phyloP scores from a whole-genome alignment of 2,113 vertebrate species.

The Trogon surrucura region DNA sequence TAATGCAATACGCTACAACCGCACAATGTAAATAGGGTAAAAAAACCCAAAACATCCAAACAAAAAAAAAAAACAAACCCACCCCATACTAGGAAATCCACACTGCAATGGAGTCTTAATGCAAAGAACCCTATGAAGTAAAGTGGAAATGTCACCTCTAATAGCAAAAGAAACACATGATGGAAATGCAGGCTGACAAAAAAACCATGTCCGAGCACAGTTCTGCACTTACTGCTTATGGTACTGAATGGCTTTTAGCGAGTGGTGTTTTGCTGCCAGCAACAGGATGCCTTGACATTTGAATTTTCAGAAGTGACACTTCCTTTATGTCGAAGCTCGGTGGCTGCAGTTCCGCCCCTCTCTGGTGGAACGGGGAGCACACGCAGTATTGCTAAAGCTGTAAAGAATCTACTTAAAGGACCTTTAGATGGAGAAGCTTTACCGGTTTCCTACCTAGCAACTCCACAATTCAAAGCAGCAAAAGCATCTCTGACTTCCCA shows the following conservation, averaged over 20 bases:
- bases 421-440: not conserved
- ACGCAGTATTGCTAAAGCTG: not conserved
- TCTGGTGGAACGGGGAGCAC: accelerated
- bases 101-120: not conserved
- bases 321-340: not conserved
- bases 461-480: not conserved
- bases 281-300: not conserved
- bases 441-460: not conserved
- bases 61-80: not conserved
- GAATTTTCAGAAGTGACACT: not conserved
- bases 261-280: not conserved
- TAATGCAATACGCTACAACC: not conserved
- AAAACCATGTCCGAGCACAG: not conserved
- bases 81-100: not conserved
- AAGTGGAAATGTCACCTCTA: not conserved
- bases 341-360: not conserved
- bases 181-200: not conserved
- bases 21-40: not conserved
- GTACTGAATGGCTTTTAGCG: not conserved
- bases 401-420: not conserved
- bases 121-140: not conserved
- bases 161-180: not conserved
- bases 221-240: not conserved
- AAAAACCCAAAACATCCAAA: not conserved
- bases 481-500: not conserved